phyloP scores from a whole-genome alignment of 30 jellyfish, hydroid and myxozoan genomes.

The Turritopsis rubra region DNA sequence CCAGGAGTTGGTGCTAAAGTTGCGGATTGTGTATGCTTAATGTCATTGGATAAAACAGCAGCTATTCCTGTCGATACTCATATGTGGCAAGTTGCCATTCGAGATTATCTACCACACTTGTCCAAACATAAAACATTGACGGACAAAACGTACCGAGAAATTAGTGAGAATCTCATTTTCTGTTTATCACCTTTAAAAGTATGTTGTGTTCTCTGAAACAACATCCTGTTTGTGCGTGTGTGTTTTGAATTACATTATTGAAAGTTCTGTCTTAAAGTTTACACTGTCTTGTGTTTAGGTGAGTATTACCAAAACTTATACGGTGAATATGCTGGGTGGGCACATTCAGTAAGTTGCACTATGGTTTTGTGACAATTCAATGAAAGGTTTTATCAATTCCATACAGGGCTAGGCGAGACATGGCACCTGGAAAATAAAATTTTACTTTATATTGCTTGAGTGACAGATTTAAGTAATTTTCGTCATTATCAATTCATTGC shows the following conservation, averaged over 20 bases:
- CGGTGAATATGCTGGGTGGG: slow-evolving; percentile 97
- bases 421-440: too few species aligned
- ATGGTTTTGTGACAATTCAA: background rate
- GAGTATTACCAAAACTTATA: slow-evolving; percentile 57
- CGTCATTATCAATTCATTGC: too few species aligned
- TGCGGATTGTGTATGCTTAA: slow-evolving; percentile 92
- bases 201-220: too few species aligned
- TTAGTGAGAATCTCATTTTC: slow-evolving; percentile 38
- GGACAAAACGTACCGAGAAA: slow-evolving; percentile 73
- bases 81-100: slow-evolving; percentile 89
- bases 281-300: too few species aligned
- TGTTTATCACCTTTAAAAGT: too few species aligned
- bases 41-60: slow-evolving; percentile 82
- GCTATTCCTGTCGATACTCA: slow-evolving; percentile 93
- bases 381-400: too few species aligned
- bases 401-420: too few species aligned
- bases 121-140: slow-evolving; percentile 63
- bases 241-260: too few species aligned
- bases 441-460: too few species aligned
- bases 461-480: too few species aligned
- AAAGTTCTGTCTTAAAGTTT: background rate
- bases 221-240: too few species aligned
- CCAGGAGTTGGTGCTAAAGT: slow-evolving; percentile 97
- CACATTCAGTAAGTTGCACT: slow-evolving; percentile 58
- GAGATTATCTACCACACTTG: slow-evolving; percentile 73